Percentiles rank a stretch among this genome's conserved stretches.
Evolutionary conservation across 2,888 invertebrate genomes (phyloP).

Genomic region (Pheosia gnoma): DNA sequence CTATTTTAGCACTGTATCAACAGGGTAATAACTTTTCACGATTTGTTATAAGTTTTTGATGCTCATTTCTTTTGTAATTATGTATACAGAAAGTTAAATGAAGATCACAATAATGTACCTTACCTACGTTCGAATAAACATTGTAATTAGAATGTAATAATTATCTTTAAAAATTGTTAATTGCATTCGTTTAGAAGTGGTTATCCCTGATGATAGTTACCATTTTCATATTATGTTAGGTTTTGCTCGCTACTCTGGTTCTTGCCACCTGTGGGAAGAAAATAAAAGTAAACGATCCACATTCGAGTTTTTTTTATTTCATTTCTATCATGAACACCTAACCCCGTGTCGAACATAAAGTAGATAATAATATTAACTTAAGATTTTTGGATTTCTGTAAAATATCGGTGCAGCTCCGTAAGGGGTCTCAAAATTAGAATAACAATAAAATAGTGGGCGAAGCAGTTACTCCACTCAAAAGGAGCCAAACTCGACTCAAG

Average conservation of each 20-base stretch:
- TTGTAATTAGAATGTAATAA: slow-evolving; percentile 29
- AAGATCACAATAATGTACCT: slow-evolving; percentile 11
- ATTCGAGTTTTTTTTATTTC: slow-evolving; percentile 57
- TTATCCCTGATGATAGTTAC: slow-evolving; percentile 83
- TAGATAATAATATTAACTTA: neutral
- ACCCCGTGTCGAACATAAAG: neutral
- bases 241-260: slow-evolving; percentile 80
- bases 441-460: slow-evolving; percentile 76
- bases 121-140: slow-evolving; percentile 22
- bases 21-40: neutral
- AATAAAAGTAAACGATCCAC: slow-evolving; percentile 74
- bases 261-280: slow-evolving; percentile 79
- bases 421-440: slow-evolving; percentile 45
- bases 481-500: slow-evolving; percentile 60
- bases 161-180: slow-evolving; percentile 33
- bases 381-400: slow-evolving; percentile 22
- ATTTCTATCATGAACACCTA: neutral
- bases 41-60: slow-evolving; percentile 17
- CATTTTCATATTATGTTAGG: slow-evolving; percentile 77
- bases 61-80: slow-evolving; percentile 28
- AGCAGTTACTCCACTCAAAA: slow-evolving; percentile 66
- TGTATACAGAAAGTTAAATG: slow-evolving; percentile 19
- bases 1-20: neutral
- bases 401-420: slow-evolving; percentile 23
- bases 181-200: slow-evolving; percentile 59